Conservation (phyloP, 2,113 vertebrate species). For the Ailuropoda melanoleuca region DNA sequence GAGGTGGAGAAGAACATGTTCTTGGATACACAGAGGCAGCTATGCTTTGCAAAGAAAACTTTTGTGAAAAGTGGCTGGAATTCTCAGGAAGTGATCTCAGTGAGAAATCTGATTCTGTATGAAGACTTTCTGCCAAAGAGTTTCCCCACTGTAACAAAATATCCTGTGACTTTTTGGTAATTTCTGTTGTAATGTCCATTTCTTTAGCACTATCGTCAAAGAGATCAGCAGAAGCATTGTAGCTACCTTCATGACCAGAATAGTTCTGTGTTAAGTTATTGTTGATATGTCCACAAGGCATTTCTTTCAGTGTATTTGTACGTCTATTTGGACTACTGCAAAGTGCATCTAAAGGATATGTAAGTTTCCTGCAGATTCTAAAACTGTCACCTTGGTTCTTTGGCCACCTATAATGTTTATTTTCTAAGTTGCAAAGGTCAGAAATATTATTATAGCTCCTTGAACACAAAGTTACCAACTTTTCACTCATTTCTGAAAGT, state of each 20-base stretch:
- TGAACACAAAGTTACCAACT: not conserved
- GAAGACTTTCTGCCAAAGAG: constrained; percentile 54
- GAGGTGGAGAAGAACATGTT: constrained; percentile 57
- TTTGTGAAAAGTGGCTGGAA: constrained; percentile 29
- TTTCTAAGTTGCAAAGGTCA: constrained; percentile 48
- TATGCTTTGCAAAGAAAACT: not conserved
- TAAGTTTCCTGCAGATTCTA: constrained; percentile 18
- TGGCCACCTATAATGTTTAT: constrained; percentile 59
- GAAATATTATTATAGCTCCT: not conserved
- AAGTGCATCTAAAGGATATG: constrained; percentile 46
- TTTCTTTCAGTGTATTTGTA: constrained; percentile 65
- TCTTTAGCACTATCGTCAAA: constrained; percentile 82
- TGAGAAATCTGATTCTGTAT: constrained; percentile 18
- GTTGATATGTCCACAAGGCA: not conserved
- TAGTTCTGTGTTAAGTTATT: constrained; percentile 39
- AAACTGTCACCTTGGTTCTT: constrained; percentile 47
- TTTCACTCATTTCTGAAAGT: constrained; percentile 49
- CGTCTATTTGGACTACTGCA: not conserved
- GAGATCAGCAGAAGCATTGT: constrained; percentile 88
- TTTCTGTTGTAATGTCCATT: constrained; percentile 55
- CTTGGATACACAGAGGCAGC: not conserved
- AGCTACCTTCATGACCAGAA: constrained; percentile 72
- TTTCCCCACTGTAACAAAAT: constrained; percentile 43
- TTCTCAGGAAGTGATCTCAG: constrained; percentile 48
- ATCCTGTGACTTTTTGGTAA: constrained; percentile 54